These are phyloP conservation scores for Ptychoptera albimana DNA, from an alignment of 2,888 invertebrate genomes.

Conservation along the genomic window DNA sequence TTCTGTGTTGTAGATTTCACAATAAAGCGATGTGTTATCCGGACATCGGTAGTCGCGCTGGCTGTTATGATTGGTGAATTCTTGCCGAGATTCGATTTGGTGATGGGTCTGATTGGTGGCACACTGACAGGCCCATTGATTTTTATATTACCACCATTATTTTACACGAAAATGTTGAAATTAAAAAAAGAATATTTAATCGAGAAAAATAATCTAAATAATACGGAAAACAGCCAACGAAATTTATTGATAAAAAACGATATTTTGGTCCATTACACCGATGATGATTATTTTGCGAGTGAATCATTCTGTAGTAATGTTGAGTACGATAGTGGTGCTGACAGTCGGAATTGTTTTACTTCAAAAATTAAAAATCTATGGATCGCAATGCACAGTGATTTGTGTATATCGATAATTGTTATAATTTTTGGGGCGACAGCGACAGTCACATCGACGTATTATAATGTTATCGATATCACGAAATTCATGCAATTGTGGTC, in stretches of 20 bases:
- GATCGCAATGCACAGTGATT: constrained; percentile 28
- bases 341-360: background rate
- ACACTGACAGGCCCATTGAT: constrained; percentile 68
- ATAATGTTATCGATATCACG: constrained; percentile 48
- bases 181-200: constrained; percentile 28
- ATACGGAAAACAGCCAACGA: constrained; percentile 17
- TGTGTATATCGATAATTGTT: constrained; percentile 38
- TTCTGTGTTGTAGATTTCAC: constrained; percentile 48
- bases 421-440: constrained; percentile 45
- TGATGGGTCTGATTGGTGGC: constrained; percentile 75
- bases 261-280: too few species aligned
- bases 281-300: too few species aligned
- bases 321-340: too few species aligned
- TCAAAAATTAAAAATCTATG: constrained; percentile 11
- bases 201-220: constrained; percentile 11
- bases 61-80: constrained; percentile 66
- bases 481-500: constrained; percentile 49
- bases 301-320: too few species aligned
- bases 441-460: constrained; percentile 51
- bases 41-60: constrained; percentile 50
- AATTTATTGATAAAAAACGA: too few species aligned
- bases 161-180: constrained; percentile 53
- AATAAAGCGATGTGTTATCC: constrained; percentile 49
- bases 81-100: constrained; percentile 70
- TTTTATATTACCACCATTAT: constrained; percentile 68